Percentiles rank a stretch among this genome's conserved stretches.
Evolutionary conservation across 2,113 vertebrate genomes (phyloP).

Genomic region (Scomber colias): DNA sequence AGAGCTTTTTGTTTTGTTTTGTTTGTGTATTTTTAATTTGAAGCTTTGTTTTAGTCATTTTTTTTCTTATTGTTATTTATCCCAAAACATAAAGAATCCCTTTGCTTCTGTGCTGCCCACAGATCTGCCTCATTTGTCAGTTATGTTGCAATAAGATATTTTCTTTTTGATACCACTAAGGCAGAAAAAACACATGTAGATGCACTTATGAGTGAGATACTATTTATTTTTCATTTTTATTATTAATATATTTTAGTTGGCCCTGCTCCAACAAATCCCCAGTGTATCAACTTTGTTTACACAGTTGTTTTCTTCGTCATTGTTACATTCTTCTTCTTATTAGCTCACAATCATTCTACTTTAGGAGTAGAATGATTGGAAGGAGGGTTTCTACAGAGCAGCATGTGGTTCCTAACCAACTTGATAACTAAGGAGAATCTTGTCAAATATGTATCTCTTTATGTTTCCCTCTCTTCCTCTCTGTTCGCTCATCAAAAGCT

Average conservation of each 20-base stretch:
- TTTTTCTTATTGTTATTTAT: not conserved
- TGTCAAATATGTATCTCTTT: not conserved
- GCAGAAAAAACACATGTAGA: not conserved
- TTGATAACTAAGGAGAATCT: not conserved
- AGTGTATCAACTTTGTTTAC: constrained; percentile 31
- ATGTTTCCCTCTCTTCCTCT: not conserved
- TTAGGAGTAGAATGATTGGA: not conserved
- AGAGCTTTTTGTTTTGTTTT: not conserved
- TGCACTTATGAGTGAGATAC: not conserved
- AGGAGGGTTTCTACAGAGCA: not conserved
- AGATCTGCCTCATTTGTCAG: constrained; percentile 4
- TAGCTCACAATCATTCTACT: not conserved
- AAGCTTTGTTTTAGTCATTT: no score
- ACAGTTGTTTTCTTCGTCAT: not conserved
- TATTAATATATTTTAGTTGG: not conserved
- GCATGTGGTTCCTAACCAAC: not conserved
- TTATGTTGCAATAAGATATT: constrained; percentile 1
- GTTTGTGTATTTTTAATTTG: not conserved
- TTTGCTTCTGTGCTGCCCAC: not conserved
- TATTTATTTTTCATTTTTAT: constrained; percentile 14
- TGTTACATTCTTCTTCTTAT: not conserved
- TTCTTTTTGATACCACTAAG: not conserved
- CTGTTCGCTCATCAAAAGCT: not conserved
- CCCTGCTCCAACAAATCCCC: not conserved
- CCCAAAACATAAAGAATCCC: not conserved